Conservation (phyloP, 1,140 invertebrate genomes). For the Luehdorfia chinensis region DNA sequence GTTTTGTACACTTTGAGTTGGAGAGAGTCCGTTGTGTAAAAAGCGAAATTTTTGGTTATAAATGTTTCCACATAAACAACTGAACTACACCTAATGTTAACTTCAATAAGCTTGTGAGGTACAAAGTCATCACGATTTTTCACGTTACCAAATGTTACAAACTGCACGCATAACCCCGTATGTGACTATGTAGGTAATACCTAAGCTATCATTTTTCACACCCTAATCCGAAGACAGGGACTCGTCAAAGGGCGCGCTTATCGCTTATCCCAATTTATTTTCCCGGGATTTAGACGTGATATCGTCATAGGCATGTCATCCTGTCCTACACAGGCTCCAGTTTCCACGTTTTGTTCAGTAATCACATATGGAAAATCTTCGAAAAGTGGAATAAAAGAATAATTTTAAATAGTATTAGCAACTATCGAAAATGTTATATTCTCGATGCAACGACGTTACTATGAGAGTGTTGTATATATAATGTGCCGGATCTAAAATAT, state of each 20-base stretch:
- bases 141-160: conserved; percentile 35
- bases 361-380: too few relatives aligned
- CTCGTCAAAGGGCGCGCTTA: conserved; percentile 73
- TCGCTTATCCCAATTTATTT: conserved; percentile 69
- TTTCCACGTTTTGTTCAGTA: neutral
- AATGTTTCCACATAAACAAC: too few relatives aligned
- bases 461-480: too few relatives aligned
- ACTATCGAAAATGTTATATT: too few relatives aligned
- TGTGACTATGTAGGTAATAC: conserved; percentile 18
- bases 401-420: too few relatives aligned
- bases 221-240: conserved; percentile 64
- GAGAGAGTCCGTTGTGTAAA: too few relatives aligned
- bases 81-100: neutral
- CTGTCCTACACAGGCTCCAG: conserved; percentile 22
- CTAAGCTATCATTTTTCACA: conserved; percentile 72
- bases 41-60: too few relatives aligned
- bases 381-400: too few relatives aligned
- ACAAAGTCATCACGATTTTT: conserved; percentile 13
- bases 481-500: too few relatives aligned
- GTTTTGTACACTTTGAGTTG: too few relatives aligned
- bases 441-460: too few relatives aligned
- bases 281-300: conserved; percentile 55
- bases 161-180: conserved; percentile 34
- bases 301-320: conserved; percentile 55
- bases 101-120: neutral